Conservation (phyloP, 2,888 invertebrate genomes). For the Lasius fuliginosus region DNA sequence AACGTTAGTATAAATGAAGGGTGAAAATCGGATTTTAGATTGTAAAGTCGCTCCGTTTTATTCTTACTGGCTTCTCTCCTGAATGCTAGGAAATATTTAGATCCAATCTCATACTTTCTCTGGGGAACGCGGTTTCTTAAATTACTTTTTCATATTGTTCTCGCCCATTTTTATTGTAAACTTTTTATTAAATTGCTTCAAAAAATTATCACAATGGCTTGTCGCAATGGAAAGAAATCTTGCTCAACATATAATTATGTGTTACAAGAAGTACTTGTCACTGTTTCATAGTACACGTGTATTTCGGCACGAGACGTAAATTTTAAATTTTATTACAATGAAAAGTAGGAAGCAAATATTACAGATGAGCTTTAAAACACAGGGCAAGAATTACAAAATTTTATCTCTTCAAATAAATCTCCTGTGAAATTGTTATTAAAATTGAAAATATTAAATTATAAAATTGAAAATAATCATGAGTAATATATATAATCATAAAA, state of each 20-base stretch:
- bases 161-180: background rate
- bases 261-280: background rate
- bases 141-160: conserved; percentile 18
- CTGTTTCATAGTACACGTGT: conserved; percentile 2
- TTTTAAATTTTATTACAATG: conserved; percentile 3
- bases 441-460: background rate
- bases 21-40: conserved; percentile 24
- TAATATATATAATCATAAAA: too few relatives aligned
- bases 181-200: conserved; percentile 26
- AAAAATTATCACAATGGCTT: conserved; percentile 25
- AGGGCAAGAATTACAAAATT: background rate
- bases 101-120: conserved; percentile 41
- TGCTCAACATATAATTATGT: background rate
- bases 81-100: conserved; percentile 30
- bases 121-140: conserved; percentile 10
- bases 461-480: background rate
- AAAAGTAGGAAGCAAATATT: background rate
- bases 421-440: background rate
- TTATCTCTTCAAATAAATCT: background rate
- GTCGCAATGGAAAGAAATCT: conserved; percentile 22
- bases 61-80: conserved; percentile 20
- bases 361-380: background rate
- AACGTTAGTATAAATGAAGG: background rate
- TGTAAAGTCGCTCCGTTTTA: background rate
- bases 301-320: background rate